These are phyloP conservation scores for Vespertilio murinus DNA, from an alignment of 2,797 vertebrate genomes.

Conservation along the genomic window DNA sequence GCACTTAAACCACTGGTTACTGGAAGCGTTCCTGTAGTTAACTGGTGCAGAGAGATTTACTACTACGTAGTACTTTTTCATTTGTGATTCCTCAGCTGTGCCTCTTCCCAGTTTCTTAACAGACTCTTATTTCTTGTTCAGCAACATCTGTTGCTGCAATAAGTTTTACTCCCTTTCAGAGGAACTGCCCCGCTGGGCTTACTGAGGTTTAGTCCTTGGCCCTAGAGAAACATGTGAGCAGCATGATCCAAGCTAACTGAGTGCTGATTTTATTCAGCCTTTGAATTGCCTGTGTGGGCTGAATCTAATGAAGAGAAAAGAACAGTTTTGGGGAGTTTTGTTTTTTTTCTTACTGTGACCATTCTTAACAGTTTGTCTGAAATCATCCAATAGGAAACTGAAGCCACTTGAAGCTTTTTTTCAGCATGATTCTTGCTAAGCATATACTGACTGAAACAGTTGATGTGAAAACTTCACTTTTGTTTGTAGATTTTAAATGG, in stretches of 20 bases:
- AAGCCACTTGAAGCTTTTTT: not conserved
- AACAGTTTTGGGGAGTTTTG: not conserved
- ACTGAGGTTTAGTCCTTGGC: not conserved
- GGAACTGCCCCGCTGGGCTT: not conserved
- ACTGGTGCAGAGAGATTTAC: not conserved
- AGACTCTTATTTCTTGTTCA: not conserved
- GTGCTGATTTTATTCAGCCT: slow-evolving; percentile 24
- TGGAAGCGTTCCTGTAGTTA: not conserved
- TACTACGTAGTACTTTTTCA: not conserved
- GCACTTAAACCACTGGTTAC: slow-evolving; percentile 10
- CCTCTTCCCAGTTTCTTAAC: slow-evolving; percentile 3
- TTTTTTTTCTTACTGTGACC: not conserved
- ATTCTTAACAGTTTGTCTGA: slow-evolving; percentile 31
- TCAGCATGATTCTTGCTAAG: slow-evolving; percentile 1
- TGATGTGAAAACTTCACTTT: slow-evolving; percentile 53
- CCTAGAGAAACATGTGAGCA: not conserved
- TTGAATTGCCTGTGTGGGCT: not conserved
- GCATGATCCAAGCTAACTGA: not conserved
- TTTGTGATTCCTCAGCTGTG: not conserved
- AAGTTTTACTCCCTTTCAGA: not conserved
- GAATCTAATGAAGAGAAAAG: slow-evolving; percentile 13
- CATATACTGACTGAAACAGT: not conserved
- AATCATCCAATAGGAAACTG: not conserved
- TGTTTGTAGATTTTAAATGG: slow-evolving; percentile 93
- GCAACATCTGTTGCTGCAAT: not conserved